phyloP scores from a whole-genome alignment of 1,140 invertebrate species.

The Dryas iulia region DNA sequence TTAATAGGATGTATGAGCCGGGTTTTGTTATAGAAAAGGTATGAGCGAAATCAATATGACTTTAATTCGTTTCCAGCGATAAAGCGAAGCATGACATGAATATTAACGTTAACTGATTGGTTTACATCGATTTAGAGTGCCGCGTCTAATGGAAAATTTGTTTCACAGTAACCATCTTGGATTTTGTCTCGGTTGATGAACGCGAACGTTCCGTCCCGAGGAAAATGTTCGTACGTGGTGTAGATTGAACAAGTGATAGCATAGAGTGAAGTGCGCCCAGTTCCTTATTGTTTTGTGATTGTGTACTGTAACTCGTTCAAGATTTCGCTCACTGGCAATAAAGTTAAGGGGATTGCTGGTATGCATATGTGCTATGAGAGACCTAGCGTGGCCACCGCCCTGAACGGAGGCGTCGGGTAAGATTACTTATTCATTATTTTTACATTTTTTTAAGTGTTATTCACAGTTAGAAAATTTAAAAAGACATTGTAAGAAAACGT shows the following conservation, averaged over 20 bases:
- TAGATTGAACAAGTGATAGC: slow-evolving; percentile 48
- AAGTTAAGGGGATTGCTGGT: slow-evolving; percentile 53
- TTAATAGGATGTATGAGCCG: slow-evolving; percentile 13
- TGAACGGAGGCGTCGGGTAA: slow-evolving; percentile 73
- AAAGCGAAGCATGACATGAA: slow-evolving; percentile 35
- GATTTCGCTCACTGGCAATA: slow-evolving; percentile 56
- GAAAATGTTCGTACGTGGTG: slow-evolving; percentile 71
- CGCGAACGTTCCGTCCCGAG: slow-evolving; percentile 35
- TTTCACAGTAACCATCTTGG: slow-evolving; percentile 39
- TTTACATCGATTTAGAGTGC: slow-evolving; percentile 37
- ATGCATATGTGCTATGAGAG: slow-evolving; percentile 78
- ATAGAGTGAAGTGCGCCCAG: slow-evolving; percentile 26
- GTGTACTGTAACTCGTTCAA: slow-evolving; percentile 44
- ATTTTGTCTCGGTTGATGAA: slow-evolving; percentile 43
- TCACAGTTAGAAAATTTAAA: no score
- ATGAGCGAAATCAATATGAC: slow-evolving; percentile 23
- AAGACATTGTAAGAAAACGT: no score
- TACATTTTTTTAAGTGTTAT: no score
- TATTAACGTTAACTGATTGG: slow-evolving; percentile 37
- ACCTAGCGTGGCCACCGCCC: slow-evolving; percentile 64
- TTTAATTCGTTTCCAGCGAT: slow-evolving; percentile 43
- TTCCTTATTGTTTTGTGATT: slow-evolving; percentile 33
- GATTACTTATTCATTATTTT: slow-evolving; percentile 17
- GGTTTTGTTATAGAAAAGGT: slow-evolving; percentile 3
- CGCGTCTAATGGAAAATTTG: slow-evolving; percentile 44